Evolutionary conservation across 2,888 invertebrate species (phyloP).

Genomic region (Sarcophaga variegata): DNA sequence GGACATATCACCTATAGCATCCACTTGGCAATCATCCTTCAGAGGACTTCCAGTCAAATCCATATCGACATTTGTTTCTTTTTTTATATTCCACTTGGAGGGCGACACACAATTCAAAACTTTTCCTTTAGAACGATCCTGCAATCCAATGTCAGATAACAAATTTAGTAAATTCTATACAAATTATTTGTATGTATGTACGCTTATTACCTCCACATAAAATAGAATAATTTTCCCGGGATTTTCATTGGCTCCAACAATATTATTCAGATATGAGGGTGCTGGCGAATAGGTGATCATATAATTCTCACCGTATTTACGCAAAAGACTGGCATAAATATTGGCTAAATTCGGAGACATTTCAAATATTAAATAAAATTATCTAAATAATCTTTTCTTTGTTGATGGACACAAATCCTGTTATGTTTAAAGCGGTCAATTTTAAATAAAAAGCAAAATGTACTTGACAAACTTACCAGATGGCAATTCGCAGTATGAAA

Average conservation of each 20-base stretch:
- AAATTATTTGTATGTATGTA: not conserved
- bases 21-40: slow-evolving; percentile 79
- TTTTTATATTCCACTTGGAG: slow-evolving; percentile 69
- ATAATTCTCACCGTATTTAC: slow-evolving; percentile 74
- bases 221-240: slow-evolving; percentile 74
- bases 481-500: not conserved
- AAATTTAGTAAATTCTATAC: not conserved
- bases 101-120: slow-evolving; percentile 67
- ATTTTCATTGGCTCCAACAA: slow-evolving; percentile 72
- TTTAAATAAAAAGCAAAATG: not conserved
- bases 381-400: not conserved
- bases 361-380: not conserved
- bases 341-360: slow-evolving; percentile 78
- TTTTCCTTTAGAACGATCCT: slow-evolving; percentile 64
- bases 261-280: slow-evolving; percentile 74
- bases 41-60: slow-evolving; percentile 81
- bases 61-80: slow-evolving; percentile 60
- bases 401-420: not conserved
- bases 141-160: not conserved
- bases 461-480: not conserved
- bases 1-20: slow-evolving; percentile 77
- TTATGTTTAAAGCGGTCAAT: slow-evolving; percentile 1
- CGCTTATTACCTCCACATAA: slow-evolving; percentile 72
- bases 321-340: slow-evolving; percentile 76
- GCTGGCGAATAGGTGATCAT: slow-evolving; percentile 74